Conservation (phyloP, 2,888 invertebrate genomes). For the Agrenia bidenticulata region DNA sequence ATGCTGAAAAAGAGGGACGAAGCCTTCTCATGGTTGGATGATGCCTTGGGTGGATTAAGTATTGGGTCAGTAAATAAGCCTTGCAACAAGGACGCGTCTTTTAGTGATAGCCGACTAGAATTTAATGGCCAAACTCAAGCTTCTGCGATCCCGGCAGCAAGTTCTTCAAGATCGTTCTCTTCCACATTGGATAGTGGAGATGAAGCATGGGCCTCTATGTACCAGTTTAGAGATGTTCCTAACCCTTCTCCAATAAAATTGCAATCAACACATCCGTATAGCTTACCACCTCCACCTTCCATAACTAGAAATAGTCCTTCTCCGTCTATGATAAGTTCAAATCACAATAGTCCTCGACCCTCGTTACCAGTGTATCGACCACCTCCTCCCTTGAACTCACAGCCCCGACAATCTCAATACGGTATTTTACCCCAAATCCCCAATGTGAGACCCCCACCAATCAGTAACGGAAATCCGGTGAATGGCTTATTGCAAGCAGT, state of each 20-base stretch:
- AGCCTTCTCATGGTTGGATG: constrained; percentile 59
- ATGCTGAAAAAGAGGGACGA: constrained; percentile 54
- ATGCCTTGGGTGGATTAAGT: constrained; percentile 54
- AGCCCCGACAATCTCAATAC: too few species aligned
- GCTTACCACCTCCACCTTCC: constrained; percentile 49
- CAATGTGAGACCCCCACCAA: background rate
- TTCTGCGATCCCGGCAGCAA: background rate
- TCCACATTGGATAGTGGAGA: constrained; percentile 47
- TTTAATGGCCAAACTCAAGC: background rate
- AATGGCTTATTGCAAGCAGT: constrained; percentile 32
- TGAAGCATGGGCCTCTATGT: constrained; percentile 48
- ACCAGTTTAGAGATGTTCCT: constrained; percentile 9
- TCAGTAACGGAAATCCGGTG: background rate
- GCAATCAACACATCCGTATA: constrained; percentile 27
- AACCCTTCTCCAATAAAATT: background rate
- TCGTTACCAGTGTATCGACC: constrained; percentile 39
- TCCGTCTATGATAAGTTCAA: constrained; percentile 22
- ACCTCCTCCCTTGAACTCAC: constrained; percentile 25
- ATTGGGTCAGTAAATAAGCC: constrained; percentile 28
- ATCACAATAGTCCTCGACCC: constrained; percentile 10
- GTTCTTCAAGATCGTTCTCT: constrained; percentile 13
- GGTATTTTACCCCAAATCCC: background rate
- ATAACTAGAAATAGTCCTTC: constrained; percentile 43
- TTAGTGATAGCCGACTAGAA: background rate
- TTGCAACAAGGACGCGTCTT: background rate